Percentiles rank a stretch among this genome's conserved stretches.
phyloP scores from a whole-genome alignment of 2,113 vertebrate genomes.

The Bubalus kerabau region DNA sequence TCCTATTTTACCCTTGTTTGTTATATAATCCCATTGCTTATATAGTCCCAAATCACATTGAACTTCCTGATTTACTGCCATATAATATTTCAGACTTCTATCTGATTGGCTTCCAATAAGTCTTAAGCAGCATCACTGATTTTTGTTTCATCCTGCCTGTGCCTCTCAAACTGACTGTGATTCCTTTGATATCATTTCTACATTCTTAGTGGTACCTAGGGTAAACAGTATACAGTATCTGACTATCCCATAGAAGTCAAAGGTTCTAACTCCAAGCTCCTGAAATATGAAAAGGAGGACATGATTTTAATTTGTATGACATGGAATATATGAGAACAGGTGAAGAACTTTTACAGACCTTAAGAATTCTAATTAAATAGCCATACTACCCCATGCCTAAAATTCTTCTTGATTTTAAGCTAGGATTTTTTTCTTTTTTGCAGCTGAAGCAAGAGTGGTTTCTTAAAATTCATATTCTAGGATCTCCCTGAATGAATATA shows the following conservation, averaged over 20 bases:
- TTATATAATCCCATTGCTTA: constrained; percentile 53
- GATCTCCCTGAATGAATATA: background rate
- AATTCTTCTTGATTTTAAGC: background rate
- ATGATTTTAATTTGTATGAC: background rate
- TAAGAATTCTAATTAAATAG: background rate
- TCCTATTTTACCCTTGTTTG: constrained; percentile 43
- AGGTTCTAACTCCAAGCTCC: background rate
- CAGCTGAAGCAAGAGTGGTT: background rate
- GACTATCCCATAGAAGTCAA: constrained; percentile 31
- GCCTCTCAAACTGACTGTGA: constrained; percentile 33
- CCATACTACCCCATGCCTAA: background rate
- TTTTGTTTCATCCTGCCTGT: constrained; percentile 28
- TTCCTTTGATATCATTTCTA: constrained; percentile 24
- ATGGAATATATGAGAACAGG: background rate
- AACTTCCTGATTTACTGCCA: constrained; percentile 39
- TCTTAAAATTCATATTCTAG: background rate
- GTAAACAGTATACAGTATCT: constrained; percentile 35
- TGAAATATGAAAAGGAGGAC: background rate
- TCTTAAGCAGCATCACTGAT: constrained; percentile 7
- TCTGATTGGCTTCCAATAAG: constrained; percentile 54
- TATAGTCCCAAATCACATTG: constrained; percentile 24
- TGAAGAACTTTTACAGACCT: background rate
- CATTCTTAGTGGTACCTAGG: constrained; percentile 1
- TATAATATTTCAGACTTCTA: constrained; percentile 59
- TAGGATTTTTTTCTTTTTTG: constrained; percentile 12